Evolutionary conservation across 2,888 invertebrate species (phyloP).

Genomic region (Phoronis australis): DNA sequence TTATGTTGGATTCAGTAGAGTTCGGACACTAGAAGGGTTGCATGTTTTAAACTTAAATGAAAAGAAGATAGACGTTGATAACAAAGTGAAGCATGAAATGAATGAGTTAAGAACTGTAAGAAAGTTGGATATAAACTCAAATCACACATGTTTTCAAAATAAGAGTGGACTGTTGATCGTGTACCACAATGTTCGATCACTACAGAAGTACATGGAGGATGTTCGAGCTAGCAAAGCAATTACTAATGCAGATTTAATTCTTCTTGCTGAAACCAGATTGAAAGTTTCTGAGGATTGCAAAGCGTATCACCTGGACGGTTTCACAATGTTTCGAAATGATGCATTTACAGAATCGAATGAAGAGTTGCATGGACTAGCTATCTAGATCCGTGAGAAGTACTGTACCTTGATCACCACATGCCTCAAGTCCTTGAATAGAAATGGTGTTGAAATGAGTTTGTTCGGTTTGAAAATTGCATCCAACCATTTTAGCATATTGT

Average conservation of each 20-base stretch:
- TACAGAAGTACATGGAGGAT: constrained; percentile 12
- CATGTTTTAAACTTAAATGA: constrained; percentile 12
- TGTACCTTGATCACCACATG: too few relatives aligned
- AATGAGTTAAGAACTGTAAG: constrained; percentile 5
- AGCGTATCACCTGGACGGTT: neutral
- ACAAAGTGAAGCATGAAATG: constrained; percentile 13
- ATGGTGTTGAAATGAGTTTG: neutral
- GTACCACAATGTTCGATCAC: constrained; percentile 14
- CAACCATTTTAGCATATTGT: neutral
- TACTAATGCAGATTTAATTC: constrained; percentile 8
- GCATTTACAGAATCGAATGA: too few relatives aligned
- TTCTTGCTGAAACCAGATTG: constrained; percentile 13
- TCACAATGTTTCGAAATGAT: too few relatives aligned
- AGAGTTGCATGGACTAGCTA: too few relatives aligned
- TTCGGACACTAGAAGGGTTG: constrained; percentile 9
- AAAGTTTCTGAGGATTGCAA: neutral
- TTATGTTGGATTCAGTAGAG: constrained; percentile 19
- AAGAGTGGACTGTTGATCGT: constrained; percentile 1
- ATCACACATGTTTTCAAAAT: neutral
- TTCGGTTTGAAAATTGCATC: neutral
- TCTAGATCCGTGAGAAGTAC: too few relatives aligned
- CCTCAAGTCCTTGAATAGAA: neutral
- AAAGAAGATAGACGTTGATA: constrained; percentile 8
- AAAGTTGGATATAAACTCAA: neutral
- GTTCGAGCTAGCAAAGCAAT: constrained; percentile 8